phyloP scores from a whole-genome alignment of 2,113 vertebrate genomes.

The Labrus mixtus region DNA sequence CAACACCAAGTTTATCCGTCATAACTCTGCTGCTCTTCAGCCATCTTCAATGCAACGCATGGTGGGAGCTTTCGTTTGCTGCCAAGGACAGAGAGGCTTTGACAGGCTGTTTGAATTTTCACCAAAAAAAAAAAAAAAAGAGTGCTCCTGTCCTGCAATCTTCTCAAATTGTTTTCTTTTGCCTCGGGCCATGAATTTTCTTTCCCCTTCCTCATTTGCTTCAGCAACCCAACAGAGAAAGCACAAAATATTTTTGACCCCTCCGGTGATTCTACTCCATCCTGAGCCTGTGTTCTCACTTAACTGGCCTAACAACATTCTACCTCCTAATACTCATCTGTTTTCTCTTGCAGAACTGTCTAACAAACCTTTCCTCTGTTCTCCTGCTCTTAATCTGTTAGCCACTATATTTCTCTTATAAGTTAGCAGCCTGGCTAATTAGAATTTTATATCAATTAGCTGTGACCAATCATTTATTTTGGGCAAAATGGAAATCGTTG shows the following conservation, averaged over 20 bases:
- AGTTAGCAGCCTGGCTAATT: not conserved
- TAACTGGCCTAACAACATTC: not conserved
- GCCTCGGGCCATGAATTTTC: constrained; percentile 16
- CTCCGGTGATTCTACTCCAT: constrained; percentile 18
- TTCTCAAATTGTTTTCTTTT: constrained; percentile 51
- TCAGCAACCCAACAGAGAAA: constrained; percentile 8
- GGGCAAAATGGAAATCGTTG: too few species aligned
- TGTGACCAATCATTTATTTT: not conserved
- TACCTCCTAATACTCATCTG: not conserved
- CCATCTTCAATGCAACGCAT: constrained; percentile 49
- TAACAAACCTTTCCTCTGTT: constrained; percentile 9
- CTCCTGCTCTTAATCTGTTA: constrained; percentile 2
- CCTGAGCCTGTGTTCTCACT: constrained; percentile 9
- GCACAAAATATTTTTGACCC: constrained; percentile 14
- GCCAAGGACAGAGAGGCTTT: constrained; percentile 68
- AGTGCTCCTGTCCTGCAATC: constrained; percentile 43
- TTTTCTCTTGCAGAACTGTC: constrained; percentile 12
- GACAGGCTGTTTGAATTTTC: constrained; percentile 58
- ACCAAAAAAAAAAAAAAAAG: constrained; percentile 20
- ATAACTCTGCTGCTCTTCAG: constrained; percentile 57
- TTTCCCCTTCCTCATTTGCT: constrained; percentile 2
- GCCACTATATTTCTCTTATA: not conserved
- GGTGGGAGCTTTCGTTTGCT: constrained; percentile 47
- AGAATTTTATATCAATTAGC: constrained; percentile 6
- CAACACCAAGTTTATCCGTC: constrained; percentile 56